These are phyloP conservation scores for Brachionus calyciflorus DNA, from an alignment of 1,140 invertebrate species.

Conservation along the genomic window DNA sequence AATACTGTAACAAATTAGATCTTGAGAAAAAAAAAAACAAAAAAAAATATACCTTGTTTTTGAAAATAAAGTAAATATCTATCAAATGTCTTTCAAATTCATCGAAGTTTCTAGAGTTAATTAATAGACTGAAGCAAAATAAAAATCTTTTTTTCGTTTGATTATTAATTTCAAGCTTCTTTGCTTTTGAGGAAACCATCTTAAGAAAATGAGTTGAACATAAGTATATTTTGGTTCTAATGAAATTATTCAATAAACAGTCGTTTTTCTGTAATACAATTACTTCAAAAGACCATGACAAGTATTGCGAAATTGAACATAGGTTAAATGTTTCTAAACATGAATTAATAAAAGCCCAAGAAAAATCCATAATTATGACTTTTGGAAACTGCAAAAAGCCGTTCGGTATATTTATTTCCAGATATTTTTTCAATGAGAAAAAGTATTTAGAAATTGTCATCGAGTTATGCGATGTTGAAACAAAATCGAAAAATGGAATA, in stretches of 20 bases:
- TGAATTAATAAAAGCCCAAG: conserved; percentile 6
- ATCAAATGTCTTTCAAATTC: conserved; percentile 22
- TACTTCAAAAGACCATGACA: background rate
- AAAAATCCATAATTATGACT: background rate
- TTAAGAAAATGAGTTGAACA: conserved; percentile 40
- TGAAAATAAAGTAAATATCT: background rate
- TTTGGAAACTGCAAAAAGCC: background rate
- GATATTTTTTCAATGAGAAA: background rate
- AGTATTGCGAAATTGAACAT: background rate
- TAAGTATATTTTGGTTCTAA: background rate
- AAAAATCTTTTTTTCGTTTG: background rate
- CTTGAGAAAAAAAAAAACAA: no score
- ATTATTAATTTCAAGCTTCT: background rate
- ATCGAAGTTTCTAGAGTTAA: background rate
- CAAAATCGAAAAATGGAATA: conserved; percentile 20
- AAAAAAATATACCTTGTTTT: background rate
- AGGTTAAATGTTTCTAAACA: background rate
- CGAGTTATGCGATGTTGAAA: conserved; percentile 14
- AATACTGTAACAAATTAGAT: no score
- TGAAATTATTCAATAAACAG: background rate
- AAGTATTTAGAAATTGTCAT: conserved; percentile 9
- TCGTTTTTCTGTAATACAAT: background rate
- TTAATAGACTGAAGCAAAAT: background rate
- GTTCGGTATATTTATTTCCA: background rate
- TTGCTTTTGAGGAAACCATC: background rate